Evolutionary conservation across 1,140 invertebrate species (phyloP), one percentile per base, ranked within the genome.

Genomic region (Achroia grisella): DNA sequence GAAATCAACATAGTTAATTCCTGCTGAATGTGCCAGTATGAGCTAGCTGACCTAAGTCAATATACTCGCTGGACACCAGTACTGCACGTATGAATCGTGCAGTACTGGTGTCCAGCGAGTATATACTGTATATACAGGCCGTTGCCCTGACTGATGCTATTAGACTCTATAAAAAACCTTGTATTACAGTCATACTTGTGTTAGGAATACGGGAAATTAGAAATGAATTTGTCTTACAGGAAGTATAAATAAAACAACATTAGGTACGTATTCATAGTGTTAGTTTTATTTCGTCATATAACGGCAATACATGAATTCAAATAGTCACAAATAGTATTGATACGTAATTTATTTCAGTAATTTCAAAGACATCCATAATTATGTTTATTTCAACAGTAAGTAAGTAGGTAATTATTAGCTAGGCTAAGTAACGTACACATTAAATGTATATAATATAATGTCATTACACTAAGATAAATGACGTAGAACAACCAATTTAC

Each of bases 251-350:
- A 13, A 8, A 37, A 3, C 8, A 4, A 37, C 10, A 17, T 5
- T 15, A 13, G 10, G 10, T 10, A 37, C 2, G 56, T 48, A 64
- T 67, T 59, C 63, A 66, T 69, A 71, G 56, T 64, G 62, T 76
- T 71, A 79, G 63, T 74, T 58, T 50, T 46, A 64, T 64, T 72
- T 58, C 48, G 63, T 71, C 56, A 61, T 63, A 3, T 23, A 37
- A 1, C 47, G 50, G 60, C 45, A 64, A 54, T 57, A 77, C 40
- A 64, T 33, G 57, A 47, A 50, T 34, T 39, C 27, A 54, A 45
- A 62, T 62, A 61, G 34, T 58, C 33, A 35, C 12, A 10, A 10
- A 49, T 27, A 28, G 12, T 23, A 35, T 46, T 42, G 31, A 53
- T n/a, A 41, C 45, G 29, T 48, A 48, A 39, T 47, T 48, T 35